Evolutionary conservation across 2,113 vertebrate genomes (phyloP).

Genomic region (Ptyas mucosa): DNA sequence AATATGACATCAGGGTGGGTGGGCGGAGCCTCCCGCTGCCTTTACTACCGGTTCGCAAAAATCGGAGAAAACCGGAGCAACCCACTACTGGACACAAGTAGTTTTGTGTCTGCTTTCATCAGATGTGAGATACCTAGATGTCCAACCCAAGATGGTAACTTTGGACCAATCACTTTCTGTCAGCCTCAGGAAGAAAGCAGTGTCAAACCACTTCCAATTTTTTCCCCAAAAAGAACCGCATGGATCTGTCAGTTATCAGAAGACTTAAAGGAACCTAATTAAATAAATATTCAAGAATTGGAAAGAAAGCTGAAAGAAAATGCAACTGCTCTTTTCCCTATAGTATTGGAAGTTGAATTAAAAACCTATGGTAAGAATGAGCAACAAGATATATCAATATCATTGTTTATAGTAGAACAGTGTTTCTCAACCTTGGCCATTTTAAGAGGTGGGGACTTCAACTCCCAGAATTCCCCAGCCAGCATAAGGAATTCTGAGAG

Average conservation of each 20-base stretch:
- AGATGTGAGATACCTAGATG: background rate
- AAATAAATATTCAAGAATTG: background rate
- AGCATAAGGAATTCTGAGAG: background rate
- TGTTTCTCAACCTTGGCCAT: background rate
- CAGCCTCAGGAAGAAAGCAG: background rate
- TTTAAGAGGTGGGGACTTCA: background rate
- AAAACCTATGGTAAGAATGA: background rate
- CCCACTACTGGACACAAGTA: background rate
- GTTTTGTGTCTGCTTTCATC: background rate
- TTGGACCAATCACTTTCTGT: background rate
- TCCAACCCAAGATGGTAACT: background rate
- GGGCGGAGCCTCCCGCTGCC: no score
- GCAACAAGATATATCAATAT: background rate
- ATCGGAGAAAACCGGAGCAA: no score
- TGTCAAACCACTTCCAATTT: background rate
- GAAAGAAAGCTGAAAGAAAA: background rate
- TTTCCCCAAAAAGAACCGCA: background rate
- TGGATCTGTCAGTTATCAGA: background rate
- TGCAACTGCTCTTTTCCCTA: background rate
- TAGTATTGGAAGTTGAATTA: background rate
- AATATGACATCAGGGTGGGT: no score
- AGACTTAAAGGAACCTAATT: background rate
- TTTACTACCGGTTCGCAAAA: no score
- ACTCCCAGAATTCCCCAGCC: background rate
- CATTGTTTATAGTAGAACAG: background rate